Evolutionary conservation across 2,888 invertebrate genomes (phyloP).

Genomic region (Drosophila nr. medialis): DNA sequence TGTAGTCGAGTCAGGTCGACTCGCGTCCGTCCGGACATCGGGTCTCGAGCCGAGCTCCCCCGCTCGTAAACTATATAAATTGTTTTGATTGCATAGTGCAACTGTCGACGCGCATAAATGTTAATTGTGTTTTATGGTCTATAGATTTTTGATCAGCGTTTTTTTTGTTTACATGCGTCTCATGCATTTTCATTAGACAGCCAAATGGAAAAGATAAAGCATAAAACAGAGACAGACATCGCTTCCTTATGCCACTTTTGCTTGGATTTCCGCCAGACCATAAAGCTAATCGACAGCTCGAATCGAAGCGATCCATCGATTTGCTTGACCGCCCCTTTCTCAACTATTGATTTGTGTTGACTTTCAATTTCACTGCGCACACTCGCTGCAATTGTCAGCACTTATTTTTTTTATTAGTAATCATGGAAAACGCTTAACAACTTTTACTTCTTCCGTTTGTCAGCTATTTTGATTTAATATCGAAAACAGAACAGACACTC

Average conservation of each 20-base stretch:
- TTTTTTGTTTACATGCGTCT: conserved; percentile 21
- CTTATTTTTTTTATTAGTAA: conserved; percentile 43
- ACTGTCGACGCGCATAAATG: conserved; percentile 46
- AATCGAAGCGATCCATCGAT: conserved; percentile 31
- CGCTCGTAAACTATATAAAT: conserved; percentile 45
- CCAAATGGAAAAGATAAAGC: conserved; percentile 27
- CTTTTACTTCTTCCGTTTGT: conserved; percentile 71
- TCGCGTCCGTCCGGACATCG: background rate
- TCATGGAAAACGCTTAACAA: conserved; percentile 55
- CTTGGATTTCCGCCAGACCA: conserved; percentile 56
- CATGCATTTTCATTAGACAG: conserved; percentile 58
- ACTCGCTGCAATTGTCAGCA: conserved; percentile 33
- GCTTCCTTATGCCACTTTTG: conserved; percentile 61
- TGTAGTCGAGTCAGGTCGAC: background rate
- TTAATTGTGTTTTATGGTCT: conserved; percentile 71
- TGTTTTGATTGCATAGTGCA: conserved; percentile 39
- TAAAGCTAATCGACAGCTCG: conserved; percentile 33
- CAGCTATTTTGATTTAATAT: conserved; percentile 3
- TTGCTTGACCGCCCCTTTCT: conserved; percentile 29
- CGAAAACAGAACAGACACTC: conserved; percentile 33
- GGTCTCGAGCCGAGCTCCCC: background rate
- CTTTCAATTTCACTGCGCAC: conserved; percentile 69
- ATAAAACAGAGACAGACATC: conserved; percentile 29
- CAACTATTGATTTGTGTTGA: conserved; percentile 39
- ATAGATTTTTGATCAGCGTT: conserved; percentile 54